phyloP scores from a whole-genome alignment of 2,888 invertebrate genomes.

The Altica lythri region DNA sequence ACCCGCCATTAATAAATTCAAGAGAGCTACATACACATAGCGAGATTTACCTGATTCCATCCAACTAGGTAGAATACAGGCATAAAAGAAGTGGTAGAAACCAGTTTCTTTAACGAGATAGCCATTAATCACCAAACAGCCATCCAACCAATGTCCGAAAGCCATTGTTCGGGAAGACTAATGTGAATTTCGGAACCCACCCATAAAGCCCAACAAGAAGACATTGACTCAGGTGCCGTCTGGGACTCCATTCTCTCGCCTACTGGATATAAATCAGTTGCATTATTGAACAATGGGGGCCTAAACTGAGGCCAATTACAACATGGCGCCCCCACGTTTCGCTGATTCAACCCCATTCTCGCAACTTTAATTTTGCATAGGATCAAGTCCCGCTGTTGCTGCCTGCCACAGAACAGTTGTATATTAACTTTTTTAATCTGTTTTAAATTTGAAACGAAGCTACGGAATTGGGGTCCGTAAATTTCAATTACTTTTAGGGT shows the following conservation, averaged over 20 bases:
- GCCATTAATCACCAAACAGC: slow-evolving; percentile 48
- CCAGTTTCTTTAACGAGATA: slow-evolving; percentile 39
- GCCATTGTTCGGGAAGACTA: slow-evolving; percentile 50
- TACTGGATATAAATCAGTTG: slow-evolving; percentile 53
- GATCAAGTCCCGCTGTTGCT: slow-evolving; percentile 29
- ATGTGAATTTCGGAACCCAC: slow-evolving; percentile 48
- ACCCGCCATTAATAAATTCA: slow-evolving; percentile 29
- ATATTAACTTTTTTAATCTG: slow-evolving; percentile 47
- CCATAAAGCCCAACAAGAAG: slow-evolving; percentile 42
- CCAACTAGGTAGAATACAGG: slow-evolving; percentile 13
- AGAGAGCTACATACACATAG: slow-evolving; percentile 16
- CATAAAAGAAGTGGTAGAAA: slow-evolving; percentile 28
- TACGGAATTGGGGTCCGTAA: slow-evolving; percentile 44
- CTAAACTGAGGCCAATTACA: slow-evolving; percentile 51
- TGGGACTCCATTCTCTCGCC: slow-evolving; percentile 47
- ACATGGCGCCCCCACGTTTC: slow-evolving; percentile 48
- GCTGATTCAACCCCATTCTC: slow-evolving; percentile 45
- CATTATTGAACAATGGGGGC: slow-evolving; percentile 55
- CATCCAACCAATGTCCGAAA: slow-evolving; percentile 46
- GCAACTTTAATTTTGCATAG: slow-evolving; percentile 49
- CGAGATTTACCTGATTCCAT: slow-evolving; percentile 31
- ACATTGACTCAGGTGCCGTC: slow-evolving; percentile 46
- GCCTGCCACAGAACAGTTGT: slow-evolving; percentile 36
- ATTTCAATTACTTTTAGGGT: slow-evolving; percentile 43
- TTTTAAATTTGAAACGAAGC: slow-evolving; percentile 48